Evolutionary conservation across 2,797 vertebrate species (phyloP), one percentile per base, ranked within the genome.

Genomic region (Iguana delicatissima): DNA sequence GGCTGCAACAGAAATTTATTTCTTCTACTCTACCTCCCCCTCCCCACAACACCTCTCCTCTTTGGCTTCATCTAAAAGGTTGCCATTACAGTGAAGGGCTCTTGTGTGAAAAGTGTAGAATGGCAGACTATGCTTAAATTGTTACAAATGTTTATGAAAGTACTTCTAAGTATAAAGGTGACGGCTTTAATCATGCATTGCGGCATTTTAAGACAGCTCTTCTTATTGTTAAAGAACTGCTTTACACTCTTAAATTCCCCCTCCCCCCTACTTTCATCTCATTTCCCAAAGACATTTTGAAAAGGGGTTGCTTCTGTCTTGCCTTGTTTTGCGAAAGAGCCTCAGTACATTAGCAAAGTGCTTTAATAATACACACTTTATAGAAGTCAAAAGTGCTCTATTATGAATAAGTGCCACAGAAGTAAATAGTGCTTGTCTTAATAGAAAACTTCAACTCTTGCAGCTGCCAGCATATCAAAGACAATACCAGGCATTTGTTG

Each of bases 401-500:
- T 95, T 92, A 95, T 86, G 86, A 26, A 0, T 89, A 95, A 95
- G 93, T 95, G 88, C 74, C 57, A 29, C 86, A 83, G 92, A 96
- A 93, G 94, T 93, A 97, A 96, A 96, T 85, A 94, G 92, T 90
- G 94, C 94, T 95, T 96, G 95, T 93, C 95, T 95, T 95, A 96
- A 95, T 94, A 95, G 94, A 95, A 95, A 94, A 96, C 94, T 95
- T 95, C 92, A 93, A 96, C 92, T 96, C 96, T 87, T 89, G 93
- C 90, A 90, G 81, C 93, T 96, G 95, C 95, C 94, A 96, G 95
- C 57, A 81, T 92, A 93, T 93, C 94, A 96, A 95, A 96, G 94
- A 94, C 95, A 94, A 92, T 95, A 93, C 89, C 91, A 96, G 91
- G 55, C 91, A 90, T 88, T 91, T 94, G 89, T 95, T 87, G 91